Conservation (phyloP, 1,140 invertebrate species). For the Bradynema listronoti region DNA sequence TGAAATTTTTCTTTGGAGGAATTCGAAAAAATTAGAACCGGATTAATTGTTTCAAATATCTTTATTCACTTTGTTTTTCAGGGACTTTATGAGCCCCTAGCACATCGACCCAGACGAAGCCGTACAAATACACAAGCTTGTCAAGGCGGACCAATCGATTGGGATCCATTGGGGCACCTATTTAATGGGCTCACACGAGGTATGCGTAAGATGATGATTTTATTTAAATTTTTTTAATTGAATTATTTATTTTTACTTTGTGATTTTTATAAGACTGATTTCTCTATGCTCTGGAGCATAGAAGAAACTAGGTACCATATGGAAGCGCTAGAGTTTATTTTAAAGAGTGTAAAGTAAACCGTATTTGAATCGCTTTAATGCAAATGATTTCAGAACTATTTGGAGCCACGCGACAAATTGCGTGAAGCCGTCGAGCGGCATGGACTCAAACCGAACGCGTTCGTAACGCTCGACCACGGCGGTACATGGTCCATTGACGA, state of each 20-base stretch:
- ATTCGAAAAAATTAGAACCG: too few relatives aligned
- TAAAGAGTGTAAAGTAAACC: too few relatives aligned
- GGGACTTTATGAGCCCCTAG: constrained; percentile 60
- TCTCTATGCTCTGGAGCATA: too few relatives aligned
- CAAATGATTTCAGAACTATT: constrained; percentile 6
- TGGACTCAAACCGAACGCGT: not conserved
- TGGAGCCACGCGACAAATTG: not conserved
- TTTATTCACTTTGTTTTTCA: constrained; percentile 22
- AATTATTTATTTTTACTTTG: too few relatives aligned
- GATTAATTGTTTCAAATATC: not conserved
- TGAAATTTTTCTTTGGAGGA: too few relatives aligned
- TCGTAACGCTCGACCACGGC: constrained; percentile 2
- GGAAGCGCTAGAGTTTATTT: too few relatives aligned
- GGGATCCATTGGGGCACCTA: constrained; percentile 60
- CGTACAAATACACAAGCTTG: constrained; percentile 61
- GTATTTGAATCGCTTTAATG: too few relatives aligned
- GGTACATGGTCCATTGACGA: constrained; percentile 2
- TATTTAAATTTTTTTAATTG: too few relatives aligned
- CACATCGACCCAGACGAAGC: constrained; percentile 62
- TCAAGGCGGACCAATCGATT: constrained; percentile 48
- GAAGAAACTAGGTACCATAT: too few relatives aligned
- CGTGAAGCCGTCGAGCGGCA: not conserved
- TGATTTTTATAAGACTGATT: too few relatives aligned
- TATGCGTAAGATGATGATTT: too few relatives aligned
- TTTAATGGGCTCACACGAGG: constrained; percentile 14